phyloP scores from a whole-genome alignment of 2,113 vertebrate species.

The Elephantulus edwardii region DNA sequence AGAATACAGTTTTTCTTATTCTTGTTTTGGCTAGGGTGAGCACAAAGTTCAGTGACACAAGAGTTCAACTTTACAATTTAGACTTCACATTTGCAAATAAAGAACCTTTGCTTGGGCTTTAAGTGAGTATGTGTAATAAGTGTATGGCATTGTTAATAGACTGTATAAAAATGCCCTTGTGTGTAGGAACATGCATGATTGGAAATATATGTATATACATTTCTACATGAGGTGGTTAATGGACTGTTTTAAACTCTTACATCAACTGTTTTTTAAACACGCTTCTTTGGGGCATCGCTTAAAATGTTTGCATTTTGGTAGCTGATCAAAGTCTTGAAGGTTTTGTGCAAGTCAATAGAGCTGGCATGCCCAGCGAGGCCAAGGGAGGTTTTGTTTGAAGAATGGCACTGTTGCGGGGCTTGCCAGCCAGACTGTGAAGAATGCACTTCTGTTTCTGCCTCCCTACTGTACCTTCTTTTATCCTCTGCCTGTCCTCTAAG shows the following conservation, averaged over 20 bases:
- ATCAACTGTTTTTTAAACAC: slow-evolving; percentile 67
- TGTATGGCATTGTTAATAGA: slow-evolving; percentile 48
- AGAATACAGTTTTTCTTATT: slow-evolving; percentile 14
- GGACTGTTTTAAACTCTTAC: slow-evolving; percentile 74
- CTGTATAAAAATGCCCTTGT: slow-evolving; percentile 55
- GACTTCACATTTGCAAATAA: slow-evolving; percentile 44
- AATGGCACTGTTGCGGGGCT: slow-evolving; percentile 60
- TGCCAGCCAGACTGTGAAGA: slow-evolving; percentile 70
- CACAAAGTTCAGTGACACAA: slow-evolving; percentile 41
- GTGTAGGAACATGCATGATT: not conserved
- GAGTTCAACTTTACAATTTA: slow-evolving; percentile 54
- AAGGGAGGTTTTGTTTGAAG: slow-evolving; percentile 72
- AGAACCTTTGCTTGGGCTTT: slow-evolving; percentile 44
- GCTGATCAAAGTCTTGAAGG: slow-evolving; percentile 74
- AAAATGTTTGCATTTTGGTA: slow-evolving; percentile 77
- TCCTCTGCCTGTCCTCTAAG: slow-evolving; percentile 69
- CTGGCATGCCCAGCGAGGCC: slow-evolving; percentile 53
- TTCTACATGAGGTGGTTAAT: slow-evolving; percentile 71
- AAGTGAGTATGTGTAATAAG: slow-evolving; percentile 43
- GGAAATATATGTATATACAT: not conserved
- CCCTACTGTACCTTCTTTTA: slow-evolving; percentile 74
- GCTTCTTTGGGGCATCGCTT: slow-evolving; percentile 61
- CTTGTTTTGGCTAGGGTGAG: not conserved
- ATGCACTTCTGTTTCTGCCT: slow-evolving; percentile 72
- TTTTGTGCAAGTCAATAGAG: slow-evolving; percentile 76